Evolutionary conservation across 2,113 vertebrate species (phyloP), one percentile per base, ranked within the genome.

Genomic region (Sapajus apella): DNA sequence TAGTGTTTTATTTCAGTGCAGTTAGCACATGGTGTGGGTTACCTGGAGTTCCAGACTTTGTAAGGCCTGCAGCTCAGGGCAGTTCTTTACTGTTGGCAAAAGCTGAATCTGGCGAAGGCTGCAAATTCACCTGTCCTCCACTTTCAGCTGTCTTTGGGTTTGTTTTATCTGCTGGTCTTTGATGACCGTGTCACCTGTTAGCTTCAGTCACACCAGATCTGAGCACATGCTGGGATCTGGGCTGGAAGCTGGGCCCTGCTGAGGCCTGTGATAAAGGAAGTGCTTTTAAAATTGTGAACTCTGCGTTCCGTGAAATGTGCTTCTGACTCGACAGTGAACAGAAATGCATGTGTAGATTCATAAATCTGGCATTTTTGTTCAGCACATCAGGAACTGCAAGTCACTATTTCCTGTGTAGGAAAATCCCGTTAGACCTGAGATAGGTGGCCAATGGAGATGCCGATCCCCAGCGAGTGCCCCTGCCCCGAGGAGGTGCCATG

Each of bases 391-490:
- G 16, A 35, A 81, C 32, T 43, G n/a, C 45, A 86, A 30, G 45
- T 64, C 43, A 52, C 11, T 3, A 18, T 83, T 68, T 50, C 8
- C 10, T 50, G 0, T 52, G 25, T 86, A 18, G 37, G 64, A 0
- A 40, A 30, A 47, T 45, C 45, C 64, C n/a, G 0, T 23, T 14
- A 45, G 72, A 47, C 40, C 21, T 52, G 47, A 52, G 35, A 76
- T 47, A 11, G 79, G 45, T 7, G 0, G 47, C n/a, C 14, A 6
- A 8, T 3, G 6, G 52, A 37, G 18, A 30, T 72, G 0, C 8
- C 3, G 3, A 5, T 35, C 35, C 2, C 13, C 27, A 43, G 4
- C 27, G 1, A n/a, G 27, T n/a, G 55, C 14, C n/a, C 8, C 73
- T 25, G 45, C 43, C 23, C 40, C 1, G 6, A 45, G 79, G 66